These are phyloP conservation scores for Scatophagus argus DNA, from an alignment of 2,113 vertebrate genomes.

Conservation along the genomic window DNA sequence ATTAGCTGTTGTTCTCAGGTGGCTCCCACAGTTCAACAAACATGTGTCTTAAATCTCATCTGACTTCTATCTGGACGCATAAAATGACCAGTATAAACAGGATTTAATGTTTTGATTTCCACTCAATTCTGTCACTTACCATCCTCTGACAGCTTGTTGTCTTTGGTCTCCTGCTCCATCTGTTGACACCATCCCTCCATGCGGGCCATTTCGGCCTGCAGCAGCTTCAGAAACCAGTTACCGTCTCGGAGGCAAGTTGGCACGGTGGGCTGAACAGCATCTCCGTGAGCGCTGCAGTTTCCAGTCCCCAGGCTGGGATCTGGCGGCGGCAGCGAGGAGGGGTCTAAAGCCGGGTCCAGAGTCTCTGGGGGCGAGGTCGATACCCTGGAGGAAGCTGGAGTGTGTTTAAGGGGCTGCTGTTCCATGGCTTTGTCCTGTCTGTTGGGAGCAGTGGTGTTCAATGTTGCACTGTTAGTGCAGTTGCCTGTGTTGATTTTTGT, in stretches of 20 bases:
- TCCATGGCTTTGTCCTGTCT: conserved; percentile 84
- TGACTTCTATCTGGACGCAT: background rate
- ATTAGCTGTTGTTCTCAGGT: background rate
- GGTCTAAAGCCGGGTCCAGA: conserved; percentile 94
- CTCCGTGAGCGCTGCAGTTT: conserved; percentile 84
- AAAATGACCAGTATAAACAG: background rate
- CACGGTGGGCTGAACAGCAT: conserved; percentile 58
- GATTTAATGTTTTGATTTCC: background rate
- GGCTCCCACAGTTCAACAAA: background rate
- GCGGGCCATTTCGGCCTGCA: conserved; percentile 95
- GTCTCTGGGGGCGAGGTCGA: conserved; percentile 92
- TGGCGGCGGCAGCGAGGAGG: conserved; percentile 95
- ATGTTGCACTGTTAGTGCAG: conserved; percentile 85
- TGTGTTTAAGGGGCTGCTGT: conserved; percentile 87
- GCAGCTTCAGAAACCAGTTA: conserved; percentile 98
- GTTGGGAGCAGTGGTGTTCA: conserved; percentile 85
- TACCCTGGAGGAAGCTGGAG: conserved; percentile 86
- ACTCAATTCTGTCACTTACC: conserved; percentile 78
- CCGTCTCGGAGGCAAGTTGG: conserved; percentile 93
- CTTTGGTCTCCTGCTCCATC: conserved; percentile 99
- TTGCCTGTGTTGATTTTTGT: conserved; percentile 88
- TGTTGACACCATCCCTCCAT: conserved; percentile 99
- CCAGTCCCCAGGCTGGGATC: conserved; percentile 94
- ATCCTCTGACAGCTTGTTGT: conserved; percentile 93
- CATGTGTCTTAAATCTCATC: background rate